Evolutionary conservation across 2,797 vertebrate genomes (phyloP).

Genomic region (Catamblyrhynchus diadema): DNA sequence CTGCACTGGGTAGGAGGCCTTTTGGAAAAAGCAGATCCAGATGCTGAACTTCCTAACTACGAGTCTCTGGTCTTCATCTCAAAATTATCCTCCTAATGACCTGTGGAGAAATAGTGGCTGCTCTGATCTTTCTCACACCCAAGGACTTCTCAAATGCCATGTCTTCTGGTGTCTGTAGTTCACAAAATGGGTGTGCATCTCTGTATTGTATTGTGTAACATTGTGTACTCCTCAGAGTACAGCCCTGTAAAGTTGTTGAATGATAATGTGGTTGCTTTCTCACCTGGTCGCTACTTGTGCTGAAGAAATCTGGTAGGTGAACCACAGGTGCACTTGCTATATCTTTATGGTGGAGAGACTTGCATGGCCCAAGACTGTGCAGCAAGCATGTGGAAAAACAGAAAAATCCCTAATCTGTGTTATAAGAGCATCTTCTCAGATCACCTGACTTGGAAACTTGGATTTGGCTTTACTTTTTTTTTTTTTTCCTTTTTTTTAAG

Average conservation of each 20-base stretch:
- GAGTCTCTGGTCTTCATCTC: background rate
- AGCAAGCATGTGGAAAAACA: background rate
- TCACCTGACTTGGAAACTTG: background rate
- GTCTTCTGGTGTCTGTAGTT: background rate
- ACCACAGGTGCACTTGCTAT: background rate
- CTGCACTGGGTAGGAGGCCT: background rate
- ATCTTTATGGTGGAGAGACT: background rate
- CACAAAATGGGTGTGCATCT: background rate
- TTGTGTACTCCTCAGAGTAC: background rate
- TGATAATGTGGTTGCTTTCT: background rate
- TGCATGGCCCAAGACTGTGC: background rate
- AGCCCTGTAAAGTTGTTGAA: background rate
- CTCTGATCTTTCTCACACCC: background rate
- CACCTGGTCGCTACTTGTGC: background rate
- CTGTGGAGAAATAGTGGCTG: background rate
- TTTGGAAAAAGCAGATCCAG: background rate
- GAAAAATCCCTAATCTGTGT: background rate
- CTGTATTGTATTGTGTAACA: accelerated
- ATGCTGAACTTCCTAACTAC: background rate
- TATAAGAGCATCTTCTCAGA: background rate
- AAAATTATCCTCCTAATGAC: background rate
- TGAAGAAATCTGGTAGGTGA: background rate
- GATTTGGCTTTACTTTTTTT: background rate
- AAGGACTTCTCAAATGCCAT: background rate
- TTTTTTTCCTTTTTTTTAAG: background rate